Percentiles rank a stretch among this genome's conserved stretches.
Evolutionary conservation across 2,113 vertebrate species (phyloP).

Genomic region (Sisor rabdophorus): DNA sequence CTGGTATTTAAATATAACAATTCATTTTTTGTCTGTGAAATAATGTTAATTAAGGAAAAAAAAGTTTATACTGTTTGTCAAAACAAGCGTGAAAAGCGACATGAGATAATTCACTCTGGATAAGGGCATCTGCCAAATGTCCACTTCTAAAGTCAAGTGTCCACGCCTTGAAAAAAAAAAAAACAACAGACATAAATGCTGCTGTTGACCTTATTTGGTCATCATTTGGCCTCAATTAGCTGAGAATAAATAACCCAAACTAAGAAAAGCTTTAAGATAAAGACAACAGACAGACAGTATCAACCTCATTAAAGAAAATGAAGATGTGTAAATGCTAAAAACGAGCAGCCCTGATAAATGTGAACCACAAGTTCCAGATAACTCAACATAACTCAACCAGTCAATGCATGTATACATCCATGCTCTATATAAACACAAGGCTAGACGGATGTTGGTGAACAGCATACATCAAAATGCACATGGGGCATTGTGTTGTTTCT

Average conservation of each 20-base stretch:
- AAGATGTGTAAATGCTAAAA: background rate
- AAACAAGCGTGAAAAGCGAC: no score
- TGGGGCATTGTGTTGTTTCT: slow-evolving; percentile 4
- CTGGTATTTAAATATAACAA: no score
- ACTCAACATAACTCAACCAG: background rate
- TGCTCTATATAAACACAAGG: background rate
- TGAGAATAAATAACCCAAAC: background rate
- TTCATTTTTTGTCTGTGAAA: no score
- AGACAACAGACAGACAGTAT: background rate
- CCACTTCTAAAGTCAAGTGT: background rate
- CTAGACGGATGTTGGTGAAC: background rate
- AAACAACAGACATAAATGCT: background rate
- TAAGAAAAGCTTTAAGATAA: background rate
- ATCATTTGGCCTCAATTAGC: background rate
- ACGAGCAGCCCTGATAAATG: no score
- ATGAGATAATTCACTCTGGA: no score
- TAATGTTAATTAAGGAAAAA: no score
- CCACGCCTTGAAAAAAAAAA: background rate
- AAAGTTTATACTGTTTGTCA: no score
- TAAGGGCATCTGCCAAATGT: no score
- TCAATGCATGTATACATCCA: background rate
- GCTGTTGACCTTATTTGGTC: background rate
- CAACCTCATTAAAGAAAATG: background rate
- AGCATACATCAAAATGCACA: background rate
- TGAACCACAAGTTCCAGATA: no score